Evolutionary conservation across 2,113 vertebrate genomes (phyloP).

Genomic region (Gorsachius goisagi): DNA sequence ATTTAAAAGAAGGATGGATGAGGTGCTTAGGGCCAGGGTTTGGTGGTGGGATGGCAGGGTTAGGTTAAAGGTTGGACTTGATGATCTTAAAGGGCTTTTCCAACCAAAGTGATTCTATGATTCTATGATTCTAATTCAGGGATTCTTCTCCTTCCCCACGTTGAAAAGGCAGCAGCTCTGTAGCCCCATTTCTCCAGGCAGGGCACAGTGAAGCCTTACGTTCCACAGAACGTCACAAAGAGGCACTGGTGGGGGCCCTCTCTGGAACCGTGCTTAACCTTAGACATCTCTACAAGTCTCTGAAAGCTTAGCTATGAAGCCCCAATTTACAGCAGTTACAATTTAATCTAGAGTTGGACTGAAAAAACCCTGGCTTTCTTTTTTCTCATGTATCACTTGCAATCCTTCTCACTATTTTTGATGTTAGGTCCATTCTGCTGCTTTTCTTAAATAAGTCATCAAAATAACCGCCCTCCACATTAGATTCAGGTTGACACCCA

Average conservation of each 20-base stretch:
- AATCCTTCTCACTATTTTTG: fast-evolving
- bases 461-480: neutral
- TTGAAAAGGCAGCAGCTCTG: neutral
- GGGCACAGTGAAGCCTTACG: neutral
- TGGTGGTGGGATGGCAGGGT: too few species aligned
- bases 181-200: fast-evolving
- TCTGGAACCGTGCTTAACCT: neutral
- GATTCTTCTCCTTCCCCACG: fast-evolving
- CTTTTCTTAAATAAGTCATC: fast-evolving
- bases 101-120: too few species aligned
- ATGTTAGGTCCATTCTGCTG: fast-evolving
- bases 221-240: neutral
- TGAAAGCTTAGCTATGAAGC: neutral
- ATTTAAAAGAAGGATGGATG: too few species aligned
- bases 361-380: fast-evolving
- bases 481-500: constrained; percentile 46
- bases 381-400: neutral
- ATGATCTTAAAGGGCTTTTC: too few species aligned
- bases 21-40: too few species aligned
- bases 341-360: neutral
- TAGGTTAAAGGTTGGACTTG: too few species aligned
- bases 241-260: neutral
- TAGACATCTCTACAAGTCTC: neutral
- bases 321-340: neutral
- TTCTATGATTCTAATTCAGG: too few species aligned